Evolutionary conservation across 2,888 invertebrate genomes (phyloP).

Genomic region (Tipula lateralis): DNA sequence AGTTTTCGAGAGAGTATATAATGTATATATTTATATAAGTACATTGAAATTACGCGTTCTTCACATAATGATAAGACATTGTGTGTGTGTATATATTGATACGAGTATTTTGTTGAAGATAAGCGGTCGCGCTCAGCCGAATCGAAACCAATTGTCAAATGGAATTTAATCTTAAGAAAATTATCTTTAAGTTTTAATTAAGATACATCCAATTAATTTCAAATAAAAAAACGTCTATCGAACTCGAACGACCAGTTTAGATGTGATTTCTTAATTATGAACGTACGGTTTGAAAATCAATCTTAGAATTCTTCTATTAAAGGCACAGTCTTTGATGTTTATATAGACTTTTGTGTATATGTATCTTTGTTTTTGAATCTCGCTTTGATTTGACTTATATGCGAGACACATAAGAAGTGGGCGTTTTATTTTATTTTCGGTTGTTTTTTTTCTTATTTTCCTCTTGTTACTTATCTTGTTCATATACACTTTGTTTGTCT

Average conservation of each 20-base stretch:
- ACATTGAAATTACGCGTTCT: no score
- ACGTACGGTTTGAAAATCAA: neutral
- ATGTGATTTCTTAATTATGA: neutral
- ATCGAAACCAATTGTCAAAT: neutral
- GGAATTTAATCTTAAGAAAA: neutral
- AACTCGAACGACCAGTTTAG: neutral
- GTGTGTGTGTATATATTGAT: no score
- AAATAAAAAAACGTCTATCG: no score
- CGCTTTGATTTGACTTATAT: neutral
- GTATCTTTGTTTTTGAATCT: neutral
- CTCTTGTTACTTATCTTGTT: conserved; percentile 24
- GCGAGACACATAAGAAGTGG: conserved; percentile 11
- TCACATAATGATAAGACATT: neutral
- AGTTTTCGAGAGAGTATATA: neutral
- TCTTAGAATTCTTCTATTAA: neutral
- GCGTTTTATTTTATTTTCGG: conserved; percentile 15
- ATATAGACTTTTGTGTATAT: neutral
- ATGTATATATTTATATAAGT: neutral
- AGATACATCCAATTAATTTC: neutral
- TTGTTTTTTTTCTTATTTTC: neutral
- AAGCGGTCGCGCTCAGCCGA: neutral
- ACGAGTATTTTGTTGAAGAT: neutral
- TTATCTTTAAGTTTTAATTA: neutral
- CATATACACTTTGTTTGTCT: conserved; percentile 13
- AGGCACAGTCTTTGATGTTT: conserved; percentile 12